Percentiles rank a stretch among this genome's conserved stretches.
phyloP scores from a whole-genome alignment of 2,797 vertebrate genomes.

The Merluccius polli region DNA sequence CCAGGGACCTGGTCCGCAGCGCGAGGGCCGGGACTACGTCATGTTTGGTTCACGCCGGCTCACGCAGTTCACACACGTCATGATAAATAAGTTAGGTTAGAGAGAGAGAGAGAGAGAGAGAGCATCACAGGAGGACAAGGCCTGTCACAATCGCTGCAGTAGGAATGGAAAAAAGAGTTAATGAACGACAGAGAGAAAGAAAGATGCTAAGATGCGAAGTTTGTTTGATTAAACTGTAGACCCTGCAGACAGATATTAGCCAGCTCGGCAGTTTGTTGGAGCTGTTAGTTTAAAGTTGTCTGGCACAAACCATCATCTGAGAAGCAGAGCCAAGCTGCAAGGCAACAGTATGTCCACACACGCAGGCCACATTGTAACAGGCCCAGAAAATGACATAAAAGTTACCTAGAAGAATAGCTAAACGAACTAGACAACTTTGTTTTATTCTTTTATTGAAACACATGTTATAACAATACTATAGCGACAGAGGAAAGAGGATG shows the following conservation, averaged over 20 bases:
- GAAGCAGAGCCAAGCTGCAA: not conserved
- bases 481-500: not conserved
- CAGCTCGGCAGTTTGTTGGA: not conserved
- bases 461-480: not conserved
- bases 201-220: not conserved
- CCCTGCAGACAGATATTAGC: not conserved
- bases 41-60: no score
- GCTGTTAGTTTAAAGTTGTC: not conserved
- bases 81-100: no score
- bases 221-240: not conserved
- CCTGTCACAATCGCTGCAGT: not conserved
- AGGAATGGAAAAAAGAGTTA: slow-evolving; percentile 3
- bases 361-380: not conserved
- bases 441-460: not conserved
- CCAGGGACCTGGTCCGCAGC: slow-evolving; percentile 42
- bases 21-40: no score
- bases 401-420: not conserved
- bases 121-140: not conserved
- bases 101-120: slow-evolving; percentile 7
- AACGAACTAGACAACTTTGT: not conserved
- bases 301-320: not conserved
- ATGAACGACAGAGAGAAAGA: not conserved
- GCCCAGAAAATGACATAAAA: not conserved
- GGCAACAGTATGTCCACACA: not conserved
- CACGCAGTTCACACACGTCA: no score